Evolutionary conservation across 2,888 invertebrate species (phyloP).

Genomic region (Venustoraphidia nigricollis): DNA sequence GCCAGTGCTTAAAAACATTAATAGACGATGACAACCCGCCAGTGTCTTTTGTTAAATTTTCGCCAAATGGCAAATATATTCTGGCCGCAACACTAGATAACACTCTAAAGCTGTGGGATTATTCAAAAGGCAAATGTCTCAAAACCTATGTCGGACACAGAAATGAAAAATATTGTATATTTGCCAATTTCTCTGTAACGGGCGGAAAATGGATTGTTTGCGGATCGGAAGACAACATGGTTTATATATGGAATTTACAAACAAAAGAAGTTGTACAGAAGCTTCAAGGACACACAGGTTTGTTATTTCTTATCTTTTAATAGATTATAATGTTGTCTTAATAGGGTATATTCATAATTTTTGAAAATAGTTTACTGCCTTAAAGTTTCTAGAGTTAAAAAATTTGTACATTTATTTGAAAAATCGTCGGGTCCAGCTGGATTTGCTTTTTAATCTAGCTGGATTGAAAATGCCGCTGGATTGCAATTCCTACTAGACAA

Average conservation of each 20-base stretch:
- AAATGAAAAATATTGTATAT: conserved; percentile 99
- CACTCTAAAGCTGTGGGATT: conserved; percentile 97
- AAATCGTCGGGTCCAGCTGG: too few relatives aligned
- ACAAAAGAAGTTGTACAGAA: conserved; percentile 99
- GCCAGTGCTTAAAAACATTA: conserved; percentile 96
- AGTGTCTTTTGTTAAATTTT: conserved; percentile 98
- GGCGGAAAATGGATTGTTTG: conserved; percentile 99
- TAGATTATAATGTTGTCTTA: too few relatives aligned
- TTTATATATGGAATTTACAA: conserved; percentile 99
- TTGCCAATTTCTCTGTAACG: conserved; percentile 99
- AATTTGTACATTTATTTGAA: too few relatives aligned
- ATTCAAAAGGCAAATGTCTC: conserved; percentile 94
- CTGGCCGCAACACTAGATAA: conserved; percentile 96
- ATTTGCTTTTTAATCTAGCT: too few relatives aligned
- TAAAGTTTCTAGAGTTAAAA: too few relatives aligned
- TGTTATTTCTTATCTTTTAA: conserved; percentile 13
- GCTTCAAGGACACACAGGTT: conserved; percentile 90
- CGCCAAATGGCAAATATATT: conserved; percentile 98
- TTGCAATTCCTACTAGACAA: too few relatives aligned
- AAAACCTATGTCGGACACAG: conserved; percentile 98
- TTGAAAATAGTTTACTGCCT: too few relatives aligned
- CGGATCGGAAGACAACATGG: conserved; percentile 97
- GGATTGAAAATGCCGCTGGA: too few relatives aligned
- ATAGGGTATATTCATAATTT: too few relatives aligned
- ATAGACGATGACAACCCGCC: conserved; percentile 99